These are phyloP conservation scores for Coregonus suidteri DNA, from an alignment of 2,797 vertebrate species.

Conservation along the genomic window DNA sequence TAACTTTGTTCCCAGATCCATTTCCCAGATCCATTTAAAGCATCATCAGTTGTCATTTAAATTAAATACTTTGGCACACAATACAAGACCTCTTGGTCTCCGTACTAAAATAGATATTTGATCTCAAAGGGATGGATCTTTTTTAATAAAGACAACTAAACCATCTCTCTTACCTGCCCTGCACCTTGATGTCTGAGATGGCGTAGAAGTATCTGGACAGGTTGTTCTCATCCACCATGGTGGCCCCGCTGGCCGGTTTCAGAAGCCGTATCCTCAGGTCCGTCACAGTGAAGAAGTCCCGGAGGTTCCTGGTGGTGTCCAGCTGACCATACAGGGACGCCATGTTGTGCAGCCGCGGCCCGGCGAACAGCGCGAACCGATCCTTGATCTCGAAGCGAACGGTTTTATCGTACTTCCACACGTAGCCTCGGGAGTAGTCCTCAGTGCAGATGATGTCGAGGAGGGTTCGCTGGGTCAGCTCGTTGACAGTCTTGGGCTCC, in stretches of 20 bases:
- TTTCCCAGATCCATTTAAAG: too few species aligned
- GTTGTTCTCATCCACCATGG: constrained; percentile 94
- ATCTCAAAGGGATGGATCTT: neutral
- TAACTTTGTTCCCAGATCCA: too few species aligned
- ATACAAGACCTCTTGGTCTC: too few species aligned
- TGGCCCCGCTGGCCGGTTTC: constrained; percentile 92
- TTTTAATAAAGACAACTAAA: neutral
- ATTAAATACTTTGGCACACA: too few species aligned
- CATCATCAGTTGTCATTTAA: too few species aligned
- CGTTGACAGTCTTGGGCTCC: constrained; percentile 92
- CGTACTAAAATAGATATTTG: too few species aligned
- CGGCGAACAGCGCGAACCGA: constrained; percentile 95
- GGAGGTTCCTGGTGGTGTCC: constrained; percentile 96
- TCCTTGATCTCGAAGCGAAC: constrained; percentile 98
- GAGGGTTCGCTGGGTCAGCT: constrained; percentile 90
- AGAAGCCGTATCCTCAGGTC: constrained; percentile 94
- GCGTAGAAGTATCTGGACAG: constrained; percentile 97
- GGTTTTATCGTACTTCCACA: constrained; percentile 94
- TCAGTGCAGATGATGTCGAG: constrained; percentile 99
- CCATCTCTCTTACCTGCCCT: constrained; percentile 89
- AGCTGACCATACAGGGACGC: constrained; percentile 96
- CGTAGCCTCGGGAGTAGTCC: constrained; percentile 94
- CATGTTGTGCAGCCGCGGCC: constrained; percentile 95
- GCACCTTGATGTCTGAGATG: constrained; percentile 96
- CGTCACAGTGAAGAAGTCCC: constrained; percentile 98